These are phyloP conservation scores for Aulostomus chinensis DNA, from an alignment of 2,797 vertebrate genomes.

Conservation along the genomic window DNA sequence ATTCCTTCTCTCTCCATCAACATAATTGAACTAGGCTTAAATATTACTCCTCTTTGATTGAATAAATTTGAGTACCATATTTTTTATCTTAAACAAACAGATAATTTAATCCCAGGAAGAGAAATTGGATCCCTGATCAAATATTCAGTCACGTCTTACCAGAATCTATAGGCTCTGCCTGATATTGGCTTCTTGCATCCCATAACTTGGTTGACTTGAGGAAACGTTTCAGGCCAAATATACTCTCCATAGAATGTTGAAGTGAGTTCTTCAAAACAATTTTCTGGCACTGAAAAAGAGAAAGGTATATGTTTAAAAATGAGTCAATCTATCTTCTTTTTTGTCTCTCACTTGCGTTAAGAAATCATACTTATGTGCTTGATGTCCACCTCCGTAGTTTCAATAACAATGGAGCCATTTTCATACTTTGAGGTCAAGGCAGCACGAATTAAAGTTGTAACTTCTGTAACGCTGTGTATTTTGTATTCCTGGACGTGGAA, in stretches of 20 bases:
- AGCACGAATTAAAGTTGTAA: conserved; percentile 14
- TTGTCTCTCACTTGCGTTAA: too few species aligned
- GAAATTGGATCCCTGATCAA: too few species aligned
- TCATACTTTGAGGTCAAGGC: conserved; percentile 49
- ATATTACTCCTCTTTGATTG: too few species aligned
- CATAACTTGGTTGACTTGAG: conserved; percentile 53
- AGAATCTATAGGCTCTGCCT: conserved; percentile 65
- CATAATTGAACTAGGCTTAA: too few species aligned
- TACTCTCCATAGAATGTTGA: conserved; percentile 68
- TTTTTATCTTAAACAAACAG: too few species aligned
- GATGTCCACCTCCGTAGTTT: conserved; percentile 19
- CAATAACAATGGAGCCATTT: conserved; percentile 45
- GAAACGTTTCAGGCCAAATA: conserved; percentile 67
- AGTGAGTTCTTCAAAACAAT: conserved; percentile 62
- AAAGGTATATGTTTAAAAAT: background rate
- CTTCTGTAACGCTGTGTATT: conserved; percentile 16
- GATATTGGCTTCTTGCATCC: conserved; percentile 46
- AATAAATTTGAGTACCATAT: too few species aligned
- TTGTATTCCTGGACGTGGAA: conserved; percentile 68
- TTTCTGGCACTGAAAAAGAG: conserved; percentile 63
- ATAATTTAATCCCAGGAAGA: too few species aligned
- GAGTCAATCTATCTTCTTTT: background rate
- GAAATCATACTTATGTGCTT: conserved; percentile 37
- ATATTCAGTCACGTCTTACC: conserved; percentile 70
- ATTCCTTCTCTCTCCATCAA: accelerated